phyloP scores from a whole-genome alignment of 2,113 vertebrate genomes.

The Turnix velox region DNA sequence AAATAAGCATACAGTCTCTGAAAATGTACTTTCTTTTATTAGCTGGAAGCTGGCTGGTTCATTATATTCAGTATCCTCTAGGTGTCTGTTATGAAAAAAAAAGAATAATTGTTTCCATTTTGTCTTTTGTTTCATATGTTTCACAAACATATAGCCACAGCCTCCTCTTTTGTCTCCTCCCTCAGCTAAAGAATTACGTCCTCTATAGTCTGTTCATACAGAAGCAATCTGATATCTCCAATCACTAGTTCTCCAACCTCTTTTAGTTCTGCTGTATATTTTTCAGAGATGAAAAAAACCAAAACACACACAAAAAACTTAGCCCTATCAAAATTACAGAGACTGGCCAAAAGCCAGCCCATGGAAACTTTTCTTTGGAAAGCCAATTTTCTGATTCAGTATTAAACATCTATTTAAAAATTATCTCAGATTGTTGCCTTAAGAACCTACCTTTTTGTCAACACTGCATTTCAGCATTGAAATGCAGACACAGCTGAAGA shows the following conservation, averaged over 20 bases:
- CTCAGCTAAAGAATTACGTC: background rate
- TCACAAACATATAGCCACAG: background rate
- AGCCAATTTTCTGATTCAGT: background rate
- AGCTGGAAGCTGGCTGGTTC: background rate
- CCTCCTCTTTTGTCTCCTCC: background rate
- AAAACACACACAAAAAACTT: background rate
- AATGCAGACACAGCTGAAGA: background rate
- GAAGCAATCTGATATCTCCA: background rate
- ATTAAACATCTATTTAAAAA: background rate
- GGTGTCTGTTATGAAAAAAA: background rate
- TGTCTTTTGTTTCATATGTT: background rate
- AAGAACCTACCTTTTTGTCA: background rate
- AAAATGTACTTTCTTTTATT: background rate
- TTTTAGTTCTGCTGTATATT: background rate
- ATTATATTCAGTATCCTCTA: background rate
- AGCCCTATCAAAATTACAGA: background rate
- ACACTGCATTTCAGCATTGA: background rate
- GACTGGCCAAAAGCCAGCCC: background rate
- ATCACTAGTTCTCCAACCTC: background rate
- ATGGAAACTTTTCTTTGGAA: background rate
- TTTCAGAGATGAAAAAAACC: background rate
- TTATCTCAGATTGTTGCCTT: background rate
- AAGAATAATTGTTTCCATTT: conserved; percentile 6
- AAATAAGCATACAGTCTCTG: background rate
- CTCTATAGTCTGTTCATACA: background rate